A percentile compares a stretch with the other conserved stretches of the same genome.
These are phyloP conservation scores for Myathropa florea DNA, from an alignment of 2,888 invertebrate genomes.

Conservation along the genomic window DNA sequence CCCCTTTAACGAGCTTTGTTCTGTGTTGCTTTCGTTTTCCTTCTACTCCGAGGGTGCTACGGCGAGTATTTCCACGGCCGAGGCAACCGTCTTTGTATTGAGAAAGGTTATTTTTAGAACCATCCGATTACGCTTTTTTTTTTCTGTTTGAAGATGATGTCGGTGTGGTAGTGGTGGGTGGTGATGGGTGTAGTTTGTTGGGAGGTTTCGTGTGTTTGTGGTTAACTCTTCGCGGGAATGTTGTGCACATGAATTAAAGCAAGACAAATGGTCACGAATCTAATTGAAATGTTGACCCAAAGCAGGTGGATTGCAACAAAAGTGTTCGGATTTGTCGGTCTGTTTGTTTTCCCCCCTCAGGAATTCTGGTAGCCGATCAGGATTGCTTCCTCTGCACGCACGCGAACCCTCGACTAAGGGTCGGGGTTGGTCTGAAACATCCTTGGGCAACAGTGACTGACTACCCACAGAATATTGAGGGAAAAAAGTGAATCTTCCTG, in stretches of 20 bases:
- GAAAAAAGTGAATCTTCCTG: neutral
- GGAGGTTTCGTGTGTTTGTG: conserved; percentile 46
- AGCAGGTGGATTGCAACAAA: neutral
- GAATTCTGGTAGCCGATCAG: neutral
- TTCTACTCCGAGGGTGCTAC: neutral
- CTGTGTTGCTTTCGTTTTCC: neutral
- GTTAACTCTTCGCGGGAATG: conserved; percentile 19
- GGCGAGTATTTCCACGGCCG: conserved; percentile 41
- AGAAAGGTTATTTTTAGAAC: conserved; percentile 70
- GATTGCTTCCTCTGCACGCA: conserved; percentile 22
- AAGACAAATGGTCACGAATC: conserved; percentile 44
- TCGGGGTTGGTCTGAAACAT: conserved; percentile 19
- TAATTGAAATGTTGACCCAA: conserved; percentile 45
- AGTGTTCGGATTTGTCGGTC: conserved; percentile 1
- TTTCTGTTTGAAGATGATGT: neutral
- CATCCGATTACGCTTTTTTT: conserved; percentile 23
- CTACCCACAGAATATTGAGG: conserved; percentile 3
- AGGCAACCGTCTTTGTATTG: conserved; percentile 64
- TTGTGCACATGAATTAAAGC: conserved; percentile 53
- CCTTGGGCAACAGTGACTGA: conserved; percentile 48
- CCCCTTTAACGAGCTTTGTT: conserved; percentile 57
- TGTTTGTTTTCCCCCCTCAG: neutral
- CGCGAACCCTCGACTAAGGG: conserved; percentile 27
- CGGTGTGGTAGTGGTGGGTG: neutral
- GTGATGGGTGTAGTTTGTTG: neutral